These are phyloP conservation scores for Heliconius ethilla DNA, from an alignment of 2,888 invertebrate genomes.

Conservation along the genomic window DNA sequence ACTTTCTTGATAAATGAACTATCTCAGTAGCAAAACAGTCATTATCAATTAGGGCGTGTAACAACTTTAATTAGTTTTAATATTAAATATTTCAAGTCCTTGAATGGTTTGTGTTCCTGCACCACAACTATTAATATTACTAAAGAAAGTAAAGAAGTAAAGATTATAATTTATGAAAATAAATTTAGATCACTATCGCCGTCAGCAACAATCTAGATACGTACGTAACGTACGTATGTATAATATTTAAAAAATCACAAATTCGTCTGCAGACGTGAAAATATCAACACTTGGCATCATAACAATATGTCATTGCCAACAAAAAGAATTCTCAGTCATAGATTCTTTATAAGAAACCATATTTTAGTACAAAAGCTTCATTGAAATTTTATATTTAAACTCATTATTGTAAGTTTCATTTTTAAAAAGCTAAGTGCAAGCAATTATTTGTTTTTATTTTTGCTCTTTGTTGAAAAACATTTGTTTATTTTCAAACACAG, in stretches of 20 bases:
- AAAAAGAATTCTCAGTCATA: constrained; percentile 30
- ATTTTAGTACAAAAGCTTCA: neutral
- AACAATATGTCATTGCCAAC: constrained; percentile 33
- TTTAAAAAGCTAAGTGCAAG: neutral
- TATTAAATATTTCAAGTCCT: no score
- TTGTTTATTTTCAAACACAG: neutral
- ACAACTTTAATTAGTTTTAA: no score
- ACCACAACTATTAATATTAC: neutral
- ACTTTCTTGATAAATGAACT: no score
- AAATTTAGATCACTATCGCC: neutral
- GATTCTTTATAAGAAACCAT: neutral
- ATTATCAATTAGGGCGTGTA: neutral
- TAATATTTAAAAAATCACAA: neutral
- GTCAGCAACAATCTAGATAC: neutral
- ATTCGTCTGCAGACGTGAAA: constrained; percentile 1
- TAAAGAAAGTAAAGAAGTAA: neutral
- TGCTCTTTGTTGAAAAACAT: neutral
- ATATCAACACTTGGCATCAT: constrained; percentile 30
- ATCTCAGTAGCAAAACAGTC: no score
- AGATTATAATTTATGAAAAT: neutral
- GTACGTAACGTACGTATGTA: no score
- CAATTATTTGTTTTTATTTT: constrained; percentile 4
- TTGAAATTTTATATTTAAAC: no score
- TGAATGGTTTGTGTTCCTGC: no score
- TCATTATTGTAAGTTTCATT: neutral